A percentile compares a stretch with the other conserved stretches of the same genome.
Evolutionary conservation across 2,113 vertebrate species (phyloP).

Genomic region (Stercorarius parasiticus): DNA sequence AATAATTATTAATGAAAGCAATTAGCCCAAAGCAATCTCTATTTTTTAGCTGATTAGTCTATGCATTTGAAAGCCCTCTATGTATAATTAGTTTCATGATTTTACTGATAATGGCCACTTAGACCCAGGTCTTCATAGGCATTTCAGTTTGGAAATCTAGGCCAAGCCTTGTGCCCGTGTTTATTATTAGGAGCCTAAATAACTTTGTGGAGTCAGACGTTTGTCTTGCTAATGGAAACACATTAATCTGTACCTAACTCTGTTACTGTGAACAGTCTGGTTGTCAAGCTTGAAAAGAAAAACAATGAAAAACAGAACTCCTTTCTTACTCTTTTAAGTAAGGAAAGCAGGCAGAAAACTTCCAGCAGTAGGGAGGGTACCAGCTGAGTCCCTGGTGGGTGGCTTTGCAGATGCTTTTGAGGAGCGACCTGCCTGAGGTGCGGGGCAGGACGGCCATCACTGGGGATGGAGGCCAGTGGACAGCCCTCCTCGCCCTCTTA

Average conservation of each 20-base stretch:
- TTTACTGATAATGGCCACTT: neutral
- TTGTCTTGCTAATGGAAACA: neutral
- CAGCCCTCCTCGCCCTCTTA: neutral
- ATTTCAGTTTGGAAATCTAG: neutral
- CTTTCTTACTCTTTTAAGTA: neutral
- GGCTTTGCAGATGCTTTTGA: neutral
- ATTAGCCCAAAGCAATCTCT: neutral
- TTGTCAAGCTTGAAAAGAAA: neutral
- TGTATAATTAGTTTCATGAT: neutral
- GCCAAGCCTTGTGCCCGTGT: neutral
- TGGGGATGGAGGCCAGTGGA: fast-evolving
- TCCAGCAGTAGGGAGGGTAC: neutral
- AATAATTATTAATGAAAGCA: neutral
- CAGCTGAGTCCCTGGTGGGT: neutral
- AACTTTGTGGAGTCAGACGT: neutral
- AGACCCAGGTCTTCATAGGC: neutral
- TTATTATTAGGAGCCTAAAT: neutral
- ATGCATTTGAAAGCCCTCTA: neutral
- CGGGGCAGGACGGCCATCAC: fast-evolving
- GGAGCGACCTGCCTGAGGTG: neutral
- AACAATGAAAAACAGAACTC: neutral
- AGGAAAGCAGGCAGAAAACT: neutral
- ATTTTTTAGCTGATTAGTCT: neutral
- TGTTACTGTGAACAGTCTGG: neutral
- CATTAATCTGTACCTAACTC: neutral